Conservation (phyloP, 1,140 invertebrate genomes). For the Cyclargus thomasi region DNA sequence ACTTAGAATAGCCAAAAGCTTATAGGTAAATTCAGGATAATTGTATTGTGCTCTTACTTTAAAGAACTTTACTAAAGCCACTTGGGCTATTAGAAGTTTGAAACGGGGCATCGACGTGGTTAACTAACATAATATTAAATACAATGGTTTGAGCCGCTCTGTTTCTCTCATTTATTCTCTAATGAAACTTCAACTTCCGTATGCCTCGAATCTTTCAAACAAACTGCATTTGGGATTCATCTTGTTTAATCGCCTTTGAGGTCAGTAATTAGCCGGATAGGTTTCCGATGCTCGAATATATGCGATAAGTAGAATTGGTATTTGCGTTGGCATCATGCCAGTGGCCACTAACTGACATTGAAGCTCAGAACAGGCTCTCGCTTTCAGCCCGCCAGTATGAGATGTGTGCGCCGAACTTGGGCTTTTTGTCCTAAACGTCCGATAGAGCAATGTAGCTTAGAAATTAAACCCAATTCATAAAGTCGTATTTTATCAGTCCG, state of each 20-base stretch:
- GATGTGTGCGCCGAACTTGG: slow-evolving; percentile 23
- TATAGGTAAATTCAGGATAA: too few species aligned
- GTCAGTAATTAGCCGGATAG: slow-evolving; percentile 21
- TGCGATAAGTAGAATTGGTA: slow-evolving; percentile 28
- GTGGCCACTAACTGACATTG: slow-evolving; percentile 37
- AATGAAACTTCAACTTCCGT: neutral
- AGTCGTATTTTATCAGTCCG: too few species aligned
- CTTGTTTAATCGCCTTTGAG: slow-evolving; percentile 5
- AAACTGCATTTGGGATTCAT: neutral
- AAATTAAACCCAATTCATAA: too few species aligned
- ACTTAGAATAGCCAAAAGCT: too few species aligned
- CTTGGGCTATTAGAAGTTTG: too few species aligned
- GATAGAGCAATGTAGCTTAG: too few species aligned
- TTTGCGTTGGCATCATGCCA: slow-evolving; percentile 38
- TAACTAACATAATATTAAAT: too few species aligned
- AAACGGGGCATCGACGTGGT: too few species aligned
- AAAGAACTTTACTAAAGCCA: too few species aligned
- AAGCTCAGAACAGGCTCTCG: slow-evolving; percentile 33
- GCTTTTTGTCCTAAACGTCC: slow-evolving; percentile 17
- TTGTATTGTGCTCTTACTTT: too few species aligned
- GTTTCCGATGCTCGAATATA: slow-evolving; percentile 19
- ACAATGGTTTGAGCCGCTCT: too few species aligned
- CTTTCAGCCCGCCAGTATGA: slow-evolving; percentile 28
- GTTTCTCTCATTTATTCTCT: neutral
- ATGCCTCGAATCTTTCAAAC: neutral